A percentile compares a stretch with the other conserved stretches of the same genome.
Conservation (phyloP, 2,797 vertebrate species). For the Darevskia nairensis region DNA sequence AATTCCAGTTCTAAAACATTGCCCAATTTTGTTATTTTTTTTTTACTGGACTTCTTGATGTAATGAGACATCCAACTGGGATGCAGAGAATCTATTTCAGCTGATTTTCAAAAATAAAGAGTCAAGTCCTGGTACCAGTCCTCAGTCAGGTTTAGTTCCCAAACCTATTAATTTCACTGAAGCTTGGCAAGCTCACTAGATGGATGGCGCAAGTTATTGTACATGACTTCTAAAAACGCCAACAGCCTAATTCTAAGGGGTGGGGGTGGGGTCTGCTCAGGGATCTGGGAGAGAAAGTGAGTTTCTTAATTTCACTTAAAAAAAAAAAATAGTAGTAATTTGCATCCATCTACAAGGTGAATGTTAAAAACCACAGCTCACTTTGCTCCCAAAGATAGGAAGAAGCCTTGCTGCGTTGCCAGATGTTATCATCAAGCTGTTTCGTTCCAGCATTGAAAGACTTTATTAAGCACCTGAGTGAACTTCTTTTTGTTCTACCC, state of each 20-base stretch:
- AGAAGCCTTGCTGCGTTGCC: accelerated
- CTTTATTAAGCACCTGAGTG: accelerated
- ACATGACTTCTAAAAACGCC: neutral
- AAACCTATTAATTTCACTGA: neutral
- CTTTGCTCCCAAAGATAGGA: neutral
- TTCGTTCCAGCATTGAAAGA: constrained; percentile 7
- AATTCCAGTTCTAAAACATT: neutral
- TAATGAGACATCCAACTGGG: no score
- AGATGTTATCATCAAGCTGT: constrained; percentile 58
- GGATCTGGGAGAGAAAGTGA: neutral
- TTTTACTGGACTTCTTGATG: no score
- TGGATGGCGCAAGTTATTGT: no score
- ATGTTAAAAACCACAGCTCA: accelerated
- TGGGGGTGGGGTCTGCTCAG: neutral
- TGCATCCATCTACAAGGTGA: neutral
- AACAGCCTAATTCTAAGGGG: neutral
- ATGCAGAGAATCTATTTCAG: neutral
- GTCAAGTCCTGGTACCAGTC: neutral
- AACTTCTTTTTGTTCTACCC: constrained; percentile 19
- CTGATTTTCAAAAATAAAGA: neutral
- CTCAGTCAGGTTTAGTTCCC: neutral
- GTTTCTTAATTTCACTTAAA: neutral
- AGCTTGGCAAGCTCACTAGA: neutral
- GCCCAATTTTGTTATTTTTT: neutral
- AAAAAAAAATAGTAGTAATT: neutral